Evolutionary conservation across 2,888 invertebrate species (phyloP).

Genomic region (Patella depressa): DNA sequence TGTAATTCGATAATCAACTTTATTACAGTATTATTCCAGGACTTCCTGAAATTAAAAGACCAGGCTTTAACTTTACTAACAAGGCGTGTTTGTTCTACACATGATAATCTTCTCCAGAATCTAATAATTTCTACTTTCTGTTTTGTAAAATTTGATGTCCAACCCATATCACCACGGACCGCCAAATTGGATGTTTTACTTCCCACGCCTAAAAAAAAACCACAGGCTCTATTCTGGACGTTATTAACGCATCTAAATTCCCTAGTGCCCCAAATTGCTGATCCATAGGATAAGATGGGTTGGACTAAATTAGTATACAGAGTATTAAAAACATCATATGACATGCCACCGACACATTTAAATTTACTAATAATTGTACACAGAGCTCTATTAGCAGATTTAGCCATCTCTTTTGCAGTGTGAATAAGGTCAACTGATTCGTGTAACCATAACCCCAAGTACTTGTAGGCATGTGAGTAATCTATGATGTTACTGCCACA

Average conservation of each 20-base stretch:
- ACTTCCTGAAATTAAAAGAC: no score
- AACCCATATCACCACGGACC: neutral
- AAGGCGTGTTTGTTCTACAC: no score
- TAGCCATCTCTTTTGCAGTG: neutral
- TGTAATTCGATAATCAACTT: no score
- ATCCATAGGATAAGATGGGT: neutral
- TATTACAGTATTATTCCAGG: no score
- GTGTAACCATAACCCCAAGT: neutral
- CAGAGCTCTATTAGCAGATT: neutral
- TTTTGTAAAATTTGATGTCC: neutral
- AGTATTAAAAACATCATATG: neutral
- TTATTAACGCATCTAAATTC: neutral
- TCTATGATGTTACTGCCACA: neutral
- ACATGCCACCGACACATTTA: slow-evolving; percentile 4
- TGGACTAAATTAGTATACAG: neutral
- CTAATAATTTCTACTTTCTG: no score
- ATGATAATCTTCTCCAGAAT: no score
- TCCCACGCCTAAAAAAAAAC: neutral
- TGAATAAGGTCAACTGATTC: neutral
- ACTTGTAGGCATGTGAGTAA: neutral
- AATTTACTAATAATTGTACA: neutral
- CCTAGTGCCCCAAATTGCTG: neutral
- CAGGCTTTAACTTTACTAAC: no score
- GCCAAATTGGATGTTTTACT: neutral
- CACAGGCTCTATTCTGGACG: neutral